Evolutionary conservation across 2,113 vertebrate genomes (phyloP), one percentile per base, ranked within the genome.

Genomic region (Corvus moneduloides): DNA sequence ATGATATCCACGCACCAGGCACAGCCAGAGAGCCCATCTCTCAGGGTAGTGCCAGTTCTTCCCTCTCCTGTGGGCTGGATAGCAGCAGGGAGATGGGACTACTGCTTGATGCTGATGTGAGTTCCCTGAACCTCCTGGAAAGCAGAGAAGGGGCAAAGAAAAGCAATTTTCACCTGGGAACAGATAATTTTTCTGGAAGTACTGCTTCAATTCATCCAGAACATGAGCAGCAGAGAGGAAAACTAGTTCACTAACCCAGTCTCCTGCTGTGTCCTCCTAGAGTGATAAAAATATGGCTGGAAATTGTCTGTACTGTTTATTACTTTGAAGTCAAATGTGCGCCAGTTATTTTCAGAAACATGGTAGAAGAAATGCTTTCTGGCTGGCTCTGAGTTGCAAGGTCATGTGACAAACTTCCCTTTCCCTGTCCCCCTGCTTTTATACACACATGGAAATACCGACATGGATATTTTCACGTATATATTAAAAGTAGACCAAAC

Each of bases 301-400:
- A 86, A 94, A 94, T 93, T 66, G 72, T 91, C 96, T 94, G 78
- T 37, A n/a, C 85, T 96, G 83, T 95, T 95, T 93, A 89, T 89
- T 52, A 27, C 88, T 96, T 94, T 95, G 75, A 95, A 96, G 88
- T 93, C 79, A 88, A 84, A 86, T 7, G 88, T 81, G 64, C 15
- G 10, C 75, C 49, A 0, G 91, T 84, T 96, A 95, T 95, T 95
- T 95, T 93, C 90, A 95, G 96, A 71, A 93, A 59, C 68, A 46
- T 33, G 44, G 84, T 64, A 92, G 89, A 87, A 85, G 63, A 71
- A 94, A 76, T 37, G 14, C n/a, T 16, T 56, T 95, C 88, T 95
- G 90, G 72, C 82, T 95, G 90, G 35, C 89, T 91, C 69, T 37
- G 69, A 71, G 83, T 11, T 87, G 82, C 51, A 73, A 30, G 66